Percentiles rank a stretch among this genome's conserved stretches.
Evolutionary conservation across 2,113 vertebrate species (phyloP).

Genomic region (Benitochromis conjunctus): DNA sequence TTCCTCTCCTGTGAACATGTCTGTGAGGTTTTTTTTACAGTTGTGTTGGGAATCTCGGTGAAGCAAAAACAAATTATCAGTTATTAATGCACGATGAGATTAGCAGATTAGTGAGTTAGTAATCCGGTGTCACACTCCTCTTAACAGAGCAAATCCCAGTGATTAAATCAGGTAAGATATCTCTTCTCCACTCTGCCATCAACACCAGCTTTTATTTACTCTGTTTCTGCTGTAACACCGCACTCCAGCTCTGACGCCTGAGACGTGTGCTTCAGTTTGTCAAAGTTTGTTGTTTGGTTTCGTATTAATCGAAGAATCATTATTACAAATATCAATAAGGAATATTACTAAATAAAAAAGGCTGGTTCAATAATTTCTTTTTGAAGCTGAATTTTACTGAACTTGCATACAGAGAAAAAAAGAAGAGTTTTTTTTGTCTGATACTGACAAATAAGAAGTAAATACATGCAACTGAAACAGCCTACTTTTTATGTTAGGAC

Average conservation of each 20-base stretch:
- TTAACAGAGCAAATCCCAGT: background rate
- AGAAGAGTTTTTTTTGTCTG: background rate
- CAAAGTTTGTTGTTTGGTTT: background rate
- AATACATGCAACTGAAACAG: background rate
- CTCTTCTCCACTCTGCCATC: background rate
- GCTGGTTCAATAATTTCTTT: background rate
- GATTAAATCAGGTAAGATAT: background rate
- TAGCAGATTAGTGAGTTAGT: slow-evolving; percentile 22
- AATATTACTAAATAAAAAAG: background rate
- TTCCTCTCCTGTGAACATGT: slow-evolving; percentile 13
- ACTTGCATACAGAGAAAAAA: background rate
- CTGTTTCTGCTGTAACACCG: background rate
- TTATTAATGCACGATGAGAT: slow-evolving; percentile 8
- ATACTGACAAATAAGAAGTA: background rate
- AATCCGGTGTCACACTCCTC: slow-evolving; percentile 17
- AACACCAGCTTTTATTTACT: background rate
- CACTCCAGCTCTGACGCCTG: background rate
- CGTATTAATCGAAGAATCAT: background rate
- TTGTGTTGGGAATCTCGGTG: background rate
- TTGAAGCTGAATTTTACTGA: background rate
- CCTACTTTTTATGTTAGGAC: background rate
- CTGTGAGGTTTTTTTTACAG: background rate
- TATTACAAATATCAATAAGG: background rate
- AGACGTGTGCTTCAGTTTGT: background rate
- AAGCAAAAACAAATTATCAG: slow-evolving; percentile 15